These are phyloP conservation scores for Apodemia hepburni DNA, from an alignment of 2,888 invertebrate genomes.

Conservation along the genomic window DNA sequence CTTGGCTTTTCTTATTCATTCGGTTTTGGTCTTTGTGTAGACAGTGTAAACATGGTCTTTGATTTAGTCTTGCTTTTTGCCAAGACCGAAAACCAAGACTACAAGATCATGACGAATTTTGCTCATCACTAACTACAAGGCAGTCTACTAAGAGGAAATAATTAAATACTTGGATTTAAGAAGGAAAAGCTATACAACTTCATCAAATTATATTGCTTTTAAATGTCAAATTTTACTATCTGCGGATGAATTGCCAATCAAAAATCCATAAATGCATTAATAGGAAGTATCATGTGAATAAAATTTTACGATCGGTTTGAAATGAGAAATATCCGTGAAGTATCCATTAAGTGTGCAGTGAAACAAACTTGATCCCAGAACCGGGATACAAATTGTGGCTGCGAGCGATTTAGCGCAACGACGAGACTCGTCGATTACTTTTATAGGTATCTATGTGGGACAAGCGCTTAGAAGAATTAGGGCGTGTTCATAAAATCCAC, in stretches of 20 bases:
- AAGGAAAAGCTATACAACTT: neutral
- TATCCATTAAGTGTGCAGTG: neutral
- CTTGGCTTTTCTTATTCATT: too few species aligned
- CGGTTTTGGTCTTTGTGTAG: too few species aligned
- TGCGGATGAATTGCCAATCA: conserved; percentile 5
- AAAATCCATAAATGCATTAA: neutral
- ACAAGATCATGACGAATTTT: too few species aligned
- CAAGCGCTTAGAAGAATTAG: conserved; percentile 7
- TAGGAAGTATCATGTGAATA: neutral
- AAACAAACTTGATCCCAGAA: conserved; percentile 23
- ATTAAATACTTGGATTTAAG: too few species aligned
- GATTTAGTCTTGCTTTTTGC: too few species aligned
- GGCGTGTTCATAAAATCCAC: neutral
- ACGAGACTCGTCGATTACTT: conserved; percentile 37
- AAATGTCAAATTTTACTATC: neutral
- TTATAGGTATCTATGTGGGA: conserved; percentile 35
- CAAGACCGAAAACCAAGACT: too few species aligned
- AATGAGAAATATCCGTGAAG: conserved; percentile 10
- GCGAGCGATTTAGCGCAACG: conserved; percentile 26
- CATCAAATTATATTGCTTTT: conserved; percentile 1
- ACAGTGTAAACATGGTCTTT: too few species aligned
- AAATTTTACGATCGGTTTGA: neutral
- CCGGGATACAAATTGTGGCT: conserved; percentile 29
- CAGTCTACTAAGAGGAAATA: too few species aligned
- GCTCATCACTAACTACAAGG: too few species aligned